phyloP scores from a whole-genome alignment of 2,888 invertebrate species.

The Aphodius sticticus region DNA sequence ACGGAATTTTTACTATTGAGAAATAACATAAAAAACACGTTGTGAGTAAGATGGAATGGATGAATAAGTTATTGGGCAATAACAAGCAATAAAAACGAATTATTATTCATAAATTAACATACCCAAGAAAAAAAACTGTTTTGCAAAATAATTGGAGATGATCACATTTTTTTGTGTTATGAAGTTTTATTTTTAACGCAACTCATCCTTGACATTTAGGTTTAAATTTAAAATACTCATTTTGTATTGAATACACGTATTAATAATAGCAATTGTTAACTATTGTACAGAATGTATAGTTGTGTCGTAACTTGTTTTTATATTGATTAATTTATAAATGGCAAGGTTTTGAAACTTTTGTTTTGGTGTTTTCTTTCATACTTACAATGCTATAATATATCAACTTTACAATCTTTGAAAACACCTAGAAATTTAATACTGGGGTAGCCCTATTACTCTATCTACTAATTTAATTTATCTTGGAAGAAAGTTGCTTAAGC shows the following conservation, averaged over 20 bases:
- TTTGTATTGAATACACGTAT: not conserved
- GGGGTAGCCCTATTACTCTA: too few relatives aligned
- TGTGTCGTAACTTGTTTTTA: too few relatives aligned
- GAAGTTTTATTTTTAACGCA: not conserved
- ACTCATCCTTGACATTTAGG: not conserved
- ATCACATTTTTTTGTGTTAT: not conserved
- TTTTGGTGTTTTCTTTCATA: too few relatives aligned
- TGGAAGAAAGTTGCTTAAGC: too few relatives aligned
- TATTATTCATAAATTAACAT: not conserved
- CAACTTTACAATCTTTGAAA: too few relatives aligned
- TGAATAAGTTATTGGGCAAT: not conserved
- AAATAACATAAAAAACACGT: not conserved
- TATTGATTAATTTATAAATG: too few relatives aligned
- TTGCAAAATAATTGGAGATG: not conserved
- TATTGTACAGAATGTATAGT: too few relatives aligned
- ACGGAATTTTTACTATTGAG: not conserved
- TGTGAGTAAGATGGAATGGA: not conserved
- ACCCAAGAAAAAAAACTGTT: not conserved
- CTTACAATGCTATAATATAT: too few relatives aligned
- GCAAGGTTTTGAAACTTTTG: too few relatives aligned
- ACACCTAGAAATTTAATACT: too few relatives aligned
- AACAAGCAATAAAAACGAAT: not conserved
- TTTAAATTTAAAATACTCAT: not conserved
- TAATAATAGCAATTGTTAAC: too few relatives aligned
- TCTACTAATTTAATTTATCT: too few relatives aligned